phyloP scores from a whole-genome alignment of 2,797 vertebrate genomes.

The Lepilemur ruficaudatus region DNA sequence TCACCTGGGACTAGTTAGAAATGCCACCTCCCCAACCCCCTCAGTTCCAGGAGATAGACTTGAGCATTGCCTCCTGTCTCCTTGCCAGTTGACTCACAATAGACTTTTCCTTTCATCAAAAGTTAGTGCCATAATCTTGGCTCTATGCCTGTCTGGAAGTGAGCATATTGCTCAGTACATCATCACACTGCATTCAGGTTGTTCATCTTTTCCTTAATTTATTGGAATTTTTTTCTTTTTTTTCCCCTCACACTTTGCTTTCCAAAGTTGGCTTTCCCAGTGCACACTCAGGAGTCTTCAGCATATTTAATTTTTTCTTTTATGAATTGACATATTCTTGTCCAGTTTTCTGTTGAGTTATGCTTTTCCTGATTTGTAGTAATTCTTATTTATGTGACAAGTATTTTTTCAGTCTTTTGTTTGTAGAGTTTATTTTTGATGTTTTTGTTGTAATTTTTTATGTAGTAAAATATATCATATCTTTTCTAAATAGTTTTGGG shows the following conservation, averaged over 20 bases:
- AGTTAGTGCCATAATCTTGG: no score
- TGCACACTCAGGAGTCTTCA: not conserved
- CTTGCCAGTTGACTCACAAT: no score
- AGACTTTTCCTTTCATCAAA: no score
- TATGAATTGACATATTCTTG: not conserved
- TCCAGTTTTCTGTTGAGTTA: not conserved
- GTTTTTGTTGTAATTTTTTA: not conserved
- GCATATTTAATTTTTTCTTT: constrained; percentile 10
- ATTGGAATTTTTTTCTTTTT: not conserved
- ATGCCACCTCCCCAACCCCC: no score
- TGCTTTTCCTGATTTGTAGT: constrained; percentile 1
- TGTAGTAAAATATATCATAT: not conserved
- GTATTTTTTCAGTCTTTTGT: not conserved
- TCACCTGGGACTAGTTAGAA: no score
- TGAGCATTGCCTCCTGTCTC: no score
- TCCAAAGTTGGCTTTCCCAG: not conserved
- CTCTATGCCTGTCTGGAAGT: no score
- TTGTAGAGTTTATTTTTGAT: not conserved
- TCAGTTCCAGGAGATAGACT: no score
- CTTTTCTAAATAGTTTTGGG: not conserved
- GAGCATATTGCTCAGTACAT: no score
- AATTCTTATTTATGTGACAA: not conserved
- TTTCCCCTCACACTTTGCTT: no score
- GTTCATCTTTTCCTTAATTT: not conserved
- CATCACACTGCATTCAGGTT: not conserved